A percentile compares a stretch with the other conserved stretches of the same genome.
Evolutionary conservation across 2,113 vertebrate species (phyloP).

Genomic region (Ginglymostoma cirratum): DNA sequence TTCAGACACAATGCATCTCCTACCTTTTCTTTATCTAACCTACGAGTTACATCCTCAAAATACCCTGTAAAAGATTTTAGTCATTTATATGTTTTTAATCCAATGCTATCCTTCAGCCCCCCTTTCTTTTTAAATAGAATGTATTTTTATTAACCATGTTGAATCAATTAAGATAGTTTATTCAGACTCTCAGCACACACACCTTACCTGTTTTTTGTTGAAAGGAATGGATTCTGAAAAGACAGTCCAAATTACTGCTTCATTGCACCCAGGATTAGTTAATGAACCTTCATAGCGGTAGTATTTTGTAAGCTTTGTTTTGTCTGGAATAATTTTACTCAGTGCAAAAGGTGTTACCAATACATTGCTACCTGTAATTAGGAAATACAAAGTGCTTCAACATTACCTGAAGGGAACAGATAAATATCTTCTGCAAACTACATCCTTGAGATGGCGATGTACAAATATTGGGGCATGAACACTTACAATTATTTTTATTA

Average conservation of each 20-base stretch:
- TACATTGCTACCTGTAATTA: slow-evolving; percentile 47
- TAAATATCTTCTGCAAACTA: neutral
- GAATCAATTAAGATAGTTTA: too few species aligned
- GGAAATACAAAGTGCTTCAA: neutral
- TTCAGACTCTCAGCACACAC: neutral
- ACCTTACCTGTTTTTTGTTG: slow-evolving; percentile 60
- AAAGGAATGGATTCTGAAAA: slow-evolving; percentile 65
- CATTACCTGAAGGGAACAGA: neutral
- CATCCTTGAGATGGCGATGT: neutral
- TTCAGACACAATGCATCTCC: too few species aligned
- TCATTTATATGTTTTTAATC: too few species aligned
- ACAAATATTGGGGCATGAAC: neutral
- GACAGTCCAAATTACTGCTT: slow-evolving; percentile 68
- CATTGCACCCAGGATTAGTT: slow-evolving; percentile 71
- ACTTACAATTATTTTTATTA: neutral
- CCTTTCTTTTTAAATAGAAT: too few species aligned
- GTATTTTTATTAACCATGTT: too few species aligned
- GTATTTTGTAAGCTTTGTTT: slow-evolving; percentile 55
- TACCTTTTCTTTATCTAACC: too few species aligned
- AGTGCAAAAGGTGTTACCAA: slow-evolving; percentile 51
- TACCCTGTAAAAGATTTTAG: neutral
- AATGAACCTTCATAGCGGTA: slow-evolving; percentile 75
- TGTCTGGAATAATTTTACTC: slow-evolving; percentile 54
- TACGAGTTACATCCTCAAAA: too few species aligned
- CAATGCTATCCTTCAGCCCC: too few species aligned